phyloP scores from a whole-genome alignment of 2,113 vertebrate genomes.

The Actinemys pallida region DNA sequence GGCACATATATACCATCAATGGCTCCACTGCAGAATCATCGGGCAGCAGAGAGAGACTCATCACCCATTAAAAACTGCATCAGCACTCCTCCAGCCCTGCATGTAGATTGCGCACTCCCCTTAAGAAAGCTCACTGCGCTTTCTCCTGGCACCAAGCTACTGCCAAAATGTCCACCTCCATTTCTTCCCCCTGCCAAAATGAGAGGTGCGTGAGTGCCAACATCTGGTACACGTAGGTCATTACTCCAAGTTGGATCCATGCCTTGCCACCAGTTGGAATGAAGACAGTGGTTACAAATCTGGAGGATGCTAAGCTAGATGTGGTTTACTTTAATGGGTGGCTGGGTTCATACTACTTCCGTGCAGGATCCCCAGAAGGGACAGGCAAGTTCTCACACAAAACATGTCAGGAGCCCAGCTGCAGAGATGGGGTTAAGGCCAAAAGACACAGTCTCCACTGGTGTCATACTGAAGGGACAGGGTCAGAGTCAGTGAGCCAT shows the following conservation, averaged over 20 bases:
- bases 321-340: not conserved
- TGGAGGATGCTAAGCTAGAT: not conserved
- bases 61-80: too few relatives aligned
- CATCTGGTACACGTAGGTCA: not conserved
- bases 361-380: not conserved
- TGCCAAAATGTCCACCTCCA: not conserved
- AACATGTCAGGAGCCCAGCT: too few relatives aligned
- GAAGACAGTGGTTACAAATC: not conserved
- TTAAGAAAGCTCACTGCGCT: not conserved
- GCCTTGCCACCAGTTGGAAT: not conserved
- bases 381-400: too few relatives aligned
- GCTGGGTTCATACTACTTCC: not conserved
- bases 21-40: not conserved
- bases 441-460: too few relatives aligned
- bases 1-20: not conserved
- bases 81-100: not conserved
- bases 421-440: too few relatives aligned
- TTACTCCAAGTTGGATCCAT: not conserved
- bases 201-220: rapidly evolving
- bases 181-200: not conserved
- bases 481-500: too few relatives aligned
- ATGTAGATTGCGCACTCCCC: not conserved
- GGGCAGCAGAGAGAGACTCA: too few relatives aligned
- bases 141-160: not conserved
- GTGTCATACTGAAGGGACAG: too few relatives aligned